Percentiles rank a stretch among this genome's conserved stretches.
phyloP scores from a whole-genome alignment of 2,113 vertebrate genomes.

The Zootoca vivipara region DNA sequence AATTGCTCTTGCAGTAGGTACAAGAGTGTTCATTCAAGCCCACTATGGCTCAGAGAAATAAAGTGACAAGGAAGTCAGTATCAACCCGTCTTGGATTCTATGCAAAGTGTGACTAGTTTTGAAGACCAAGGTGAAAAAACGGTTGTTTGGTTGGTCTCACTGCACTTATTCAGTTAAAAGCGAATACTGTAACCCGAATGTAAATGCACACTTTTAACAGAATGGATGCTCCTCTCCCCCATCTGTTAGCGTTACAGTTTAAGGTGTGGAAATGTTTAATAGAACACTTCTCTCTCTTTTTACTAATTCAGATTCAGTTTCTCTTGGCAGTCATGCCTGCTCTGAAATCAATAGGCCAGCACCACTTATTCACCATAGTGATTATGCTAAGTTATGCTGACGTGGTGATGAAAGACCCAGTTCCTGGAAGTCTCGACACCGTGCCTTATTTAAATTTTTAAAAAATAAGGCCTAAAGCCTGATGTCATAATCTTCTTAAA shows the following conservation, averaged over 20 bases:
- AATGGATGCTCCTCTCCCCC: neutral
- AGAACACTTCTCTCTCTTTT: neutral
- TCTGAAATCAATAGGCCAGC: slow-evolving; percentile 23
- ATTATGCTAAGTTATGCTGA: slow-evolving; percentile 48
- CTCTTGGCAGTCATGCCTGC: slow-evolving; percentile 6
- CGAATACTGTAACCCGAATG: neutral
- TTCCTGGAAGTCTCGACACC: slow-evolving; percentile 47
- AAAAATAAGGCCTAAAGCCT: slow-evolving; percentile 36
- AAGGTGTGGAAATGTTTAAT: slow-evolving; percentile 15
- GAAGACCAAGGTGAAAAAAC: neutral
- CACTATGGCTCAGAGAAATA: fast-evolving
- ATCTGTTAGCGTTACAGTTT: neutral
- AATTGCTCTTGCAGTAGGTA: neutral
- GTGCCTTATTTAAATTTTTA: slow-evolving; percentile 57
- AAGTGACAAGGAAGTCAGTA: slow-evolving; percentile 11
- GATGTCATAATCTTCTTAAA: slow-evolving; percentile 52
- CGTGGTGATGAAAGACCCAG: slow-evolving; percentile 32
- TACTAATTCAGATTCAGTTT: slow-evolving; percentile 13
- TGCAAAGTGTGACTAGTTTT: slow-evolving; percentile 27
- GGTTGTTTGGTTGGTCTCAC: neutral
- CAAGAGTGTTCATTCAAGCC: neutral
- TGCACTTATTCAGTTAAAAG: neutral
- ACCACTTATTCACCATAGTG: slow-evolving; percentile 6
- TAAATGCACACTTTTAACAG: neutral
- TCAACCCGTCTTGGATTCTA: neutral